Conservation (phyloP, 2,888 invertebrate genomes). For the Urechis unicinctus region DNA sequence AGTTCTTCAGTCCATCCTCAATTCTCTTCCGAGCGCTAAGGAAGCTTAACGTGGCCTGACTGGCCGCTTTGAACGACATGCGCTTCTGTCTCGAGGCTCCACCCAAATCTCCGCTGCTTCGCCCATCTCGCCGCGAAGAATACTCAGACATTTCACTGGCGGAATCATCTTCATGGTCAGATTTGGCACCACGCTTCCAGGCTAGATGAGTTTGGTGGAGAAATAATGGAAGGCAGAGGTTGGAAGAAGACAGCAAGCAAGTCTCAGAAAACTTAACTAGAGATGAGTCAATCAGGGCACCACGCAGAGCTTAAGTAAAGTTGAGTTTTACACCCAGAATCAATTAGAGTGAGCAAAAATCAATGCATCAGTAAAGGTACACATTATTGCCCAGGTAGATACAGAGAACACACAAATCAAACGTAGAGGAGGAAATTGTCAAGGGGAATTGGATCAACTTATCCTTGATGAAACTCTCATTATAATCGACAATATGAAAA, state of each 20-base stretch:
- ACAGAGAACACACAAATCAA: too few species aligned
- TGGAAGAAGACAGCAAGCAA: neutral
- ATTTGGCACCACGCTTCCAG: slow-evolving; percentile 41
- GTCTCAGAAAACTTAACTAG: neutral
- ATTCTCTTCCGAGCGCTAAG: slow-evolving; percentile 65
- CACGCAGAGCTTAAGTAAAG: too few species aligned
- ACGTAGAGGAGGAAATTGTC: too few species aligned
- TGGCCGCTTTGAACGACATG: slow-evolving; percentile 49
- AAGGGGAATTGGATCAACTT: too few species aligned
- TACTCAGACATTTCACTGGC: slow-evolving; percentile 27
- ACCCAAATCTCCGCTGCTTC: slow-evolving; percentile 23
- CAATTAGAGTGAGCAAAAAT: too few species aligned
- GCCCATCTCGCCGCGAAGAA: slow-evolving; percentile 8
- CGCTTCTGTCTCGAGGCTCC: slow-evolving; percentile 1
- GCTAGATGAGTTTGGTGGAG: slow-evolving; percentile 23
- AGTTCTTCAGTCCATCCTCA: slow-evolving; percentile 72
- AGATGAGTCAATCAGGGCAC: neutral
- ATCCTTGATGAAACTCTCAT: too few species aligned
- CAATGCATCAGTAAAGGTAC: too few species aligned
- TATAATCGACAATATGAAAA: too few species aligned
- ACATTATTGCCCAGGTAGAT: too few species aligned
- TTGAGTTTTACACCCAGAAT: too few species aligned
- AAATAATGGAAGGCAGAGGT: neutral
- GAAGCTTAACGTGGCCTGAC: slow-evolving; percentile 50
- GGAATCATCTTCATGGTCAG: slow-evolving; percentile 50